Conservation (phyloP, 2,113 vertebrate genomes). For the Pavo muticus region DNA sequence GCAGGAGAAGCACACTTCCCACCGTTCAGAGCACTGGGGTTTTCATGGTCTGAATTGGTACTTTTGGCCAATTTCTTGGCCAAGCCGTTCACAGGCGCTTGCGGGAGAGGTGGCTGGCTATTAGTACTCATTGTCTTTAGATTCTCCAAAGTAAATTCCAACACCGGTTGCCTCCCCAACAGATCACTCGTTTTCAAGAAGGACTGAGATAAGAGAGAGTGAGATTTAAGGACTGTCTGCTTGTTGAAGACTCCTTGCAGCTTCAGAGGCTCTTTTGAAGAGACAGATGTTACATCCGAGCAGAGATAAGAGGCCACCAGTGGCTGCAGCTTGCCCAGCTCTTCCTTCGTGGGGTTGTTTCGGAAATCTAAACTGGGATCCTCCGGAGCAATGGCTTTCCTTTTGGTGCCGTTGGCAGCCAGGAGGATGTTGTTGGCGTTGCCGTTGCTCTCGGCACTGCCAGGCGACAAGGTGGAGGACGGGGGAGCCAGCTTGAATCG, state of each 20-base stretch:
- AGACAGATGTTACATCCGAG: conserved; percentile 93
- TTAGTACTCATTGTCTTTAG: conserved; percentile 91
- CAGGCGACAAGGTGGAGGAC: conserved; percentile 94
- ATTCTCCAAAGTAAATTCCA: conserved; percentile 93
- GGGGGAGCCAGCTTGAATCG: conserved; percentile 99
- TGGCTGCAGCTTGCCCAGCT: conserved; percentile 93
- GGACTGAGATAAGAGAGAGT: conserved; percentile 89
- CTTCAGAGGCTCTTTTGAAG: conserved; percentile 94
- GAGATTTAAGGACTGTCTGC: conserved; percentile 92
- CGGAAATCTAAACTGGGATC: conserved; percentile 89
- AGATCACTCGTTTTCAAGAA: conserved; percentile 86
- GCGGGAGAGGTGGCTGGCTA: conserved; percentile 84
- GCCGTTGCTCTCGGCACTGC: conserved; percentile 95
- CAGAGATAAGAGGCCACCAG: conserved; percentile 94
- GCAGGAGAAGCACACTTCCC: conserved; percentile 80
- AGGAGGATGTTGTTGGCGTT: conserved; percentile 94
- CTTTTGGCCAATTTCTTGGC: conserved; percentile 93
- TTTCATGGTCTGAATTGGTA: conserved; percentile 84
- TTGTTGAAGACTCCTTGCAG: conserved; percentile 96
- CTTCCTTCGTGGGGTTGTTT: conserved; percentile 83
- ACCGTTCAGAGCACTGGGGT: conserved; percentile 84
- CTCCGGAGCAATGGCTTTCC: conserved; percentile 86
- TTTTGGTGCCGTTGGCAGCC: conserved; percentile 90
- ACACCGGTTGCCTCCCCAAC: conserved; percentile 89
- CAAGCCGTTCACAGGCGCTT: conserved; percentile 90